Evolutionary conservation across 2,113 vertebrate genomes (phyloP), one percentile per base, ranked within the genome.

Genomic region (Pseudonaja textilis): DNA sequence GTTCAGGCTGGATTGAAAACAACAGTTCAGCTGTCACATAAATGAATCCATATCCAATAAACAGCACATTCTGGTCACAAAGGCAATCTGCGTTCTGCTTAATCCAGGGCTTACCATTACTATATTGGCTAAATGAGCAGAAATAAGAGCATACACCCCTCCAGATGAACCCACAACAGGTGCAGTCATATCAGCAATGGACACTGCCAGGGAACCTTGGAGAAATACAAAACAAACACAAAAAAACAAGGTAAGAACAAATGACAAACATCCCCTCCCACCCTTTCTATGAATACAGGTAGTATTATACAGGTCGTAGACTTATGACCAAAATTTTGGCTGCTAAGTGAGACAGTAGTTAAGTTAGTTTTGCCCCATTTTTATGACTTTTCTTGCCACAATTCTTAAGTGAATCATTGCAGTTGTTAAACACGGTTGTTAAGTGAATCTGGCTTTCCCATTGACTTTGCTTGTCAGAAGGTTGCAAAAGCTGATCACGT

Each of bases 51-150:
- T 11, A 25, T 69, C 25, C 59, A 45, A 22, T 20, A 61, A 88
- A 69, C 26, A 14, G 7, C 61, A 23, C 42, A 29, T 81, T 25
- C 59, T 5, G 42, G 11, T 59, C 34, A 93, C 61, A 5, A 55
- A 90, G 85, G 0, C 1, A 0, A 50, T 90, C 61, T 54, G 55
- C 59, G 92, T 86, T 74, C 52, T 0, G 2, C 57, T 90, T 56
- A 23, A 61, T 90, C 86, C 45, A 92, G 23, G 95, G 95, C 98
- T 98, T 97, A 99, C 99, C 99, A 99, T 99, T 88, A 99, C 99
- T 34, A 99, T 98, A 93, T 99, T 99, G 96, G 99, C 99, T 94
- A 99, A 97, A 96, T 99, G 99, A 92, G 99, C 99, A 2, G 99
- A 99, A 95, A 99, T 98, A 18, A 99, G 98, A 0, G 99, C 99